Evolutionary conservation across 2,113 vertebrate species (phyloP), one percentile per base, ranked within the genome.

Genomic region (Rhea americana): DNA sequence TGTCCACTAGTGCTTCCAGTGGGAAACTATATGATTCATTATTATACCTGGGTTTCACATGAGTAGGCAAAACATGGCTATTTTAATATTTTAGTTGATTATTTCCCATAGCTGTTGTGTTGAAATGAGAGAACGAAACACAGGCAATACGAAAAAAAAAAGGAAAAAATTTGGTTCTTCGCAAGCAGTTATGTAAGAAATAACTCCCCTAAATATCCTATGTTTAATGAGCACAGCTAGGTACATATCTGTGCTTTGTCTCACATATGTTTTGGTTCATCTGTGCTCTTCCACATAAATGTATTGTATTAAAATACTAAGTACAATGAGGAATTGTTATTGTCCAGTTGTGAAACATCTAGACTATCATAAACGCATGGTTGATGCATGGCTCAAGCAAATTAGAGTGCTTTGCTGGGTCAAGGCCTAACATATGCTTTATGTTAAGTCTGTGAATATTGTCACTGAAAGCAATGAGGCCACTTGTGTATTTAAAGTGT

Each of bases 391-490:
- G 78, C 74, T 85, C 87, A 70, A 91, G 58, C 68, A 93, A 81
- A 66, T 62, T 75, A 89, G 35, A 35, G 35, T 35, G 35, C 35
- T 35, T 35, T 35, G 35, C 35, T 35, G 35, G 35, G 35, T 35
- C 35, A 35, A 35, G 35, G 35, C 35, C 35, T 81, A 94, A 82
- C 93, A 94, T 82, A 89, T 89, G 91, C 89, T 96, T 94, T 87
- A 86, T 92, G 87, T 90, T 85, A 95, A 91, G 78, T 37, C 86
- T 96, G 79, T 80, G 92, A 92, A 93, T 76, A 87, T 93, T 91
- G 86, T 66, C 82, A 73, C 82, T 93, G 93, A 96, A 96, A 94
- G 91, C 82, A 96, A 92, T 87, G 89, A 96, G 74, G 93, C 50
- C 75, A 87, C 91, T 95, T 89, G 72, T 80, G 87, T 70, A 58